Evolutionary conservation across 2,113 vertebrate species (phyloP), one percentile per base, ranked within the genome.

Genomic region (Ammospiza caudacuta): DNA sequence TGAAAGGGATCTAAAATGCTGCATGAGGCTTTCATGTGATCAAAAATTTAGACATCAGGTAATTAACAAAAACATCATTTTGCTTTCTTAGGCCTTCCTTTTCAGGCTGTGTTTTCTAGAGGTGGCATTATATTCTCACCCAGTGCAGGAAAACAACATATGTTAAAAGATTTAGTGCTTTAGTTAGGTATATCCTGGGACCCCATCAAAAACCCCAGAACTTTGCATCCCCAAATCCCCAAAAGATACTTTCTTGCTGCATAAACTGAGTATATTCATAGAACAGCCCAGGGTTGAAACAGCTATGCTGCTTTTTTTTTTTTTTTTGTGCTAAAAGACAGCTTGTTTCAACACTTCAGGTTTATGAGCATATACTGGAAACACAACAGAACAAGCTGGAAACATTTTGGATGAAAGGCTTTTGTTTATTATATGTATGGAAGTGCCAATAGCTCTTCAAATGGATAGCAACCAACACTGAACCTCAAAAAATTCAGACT

Each of bases 401-500:
- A 93, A 46, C 49, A 59, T 88, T 92, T 86, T 75, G 54, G 35
- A 90, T 92, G 33, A 84, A 89, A 92, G n/a, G 1, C 28, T 95
- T 89, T 76, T 75, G 51, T 91, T 85, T 79, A 94, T 94, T 90
- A 62, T 37, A 69, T 41, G 19, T 41, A 47, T 51, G 44, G 33
- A 78, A 88, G 47, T 79, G 66, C 77, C 94, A 93, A 83, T 43
- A 87, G 18, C 54, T 96, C 49, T 76, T 95, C 92, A 89, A 69
- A 92, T 84, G 81, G 69, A 82, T 69, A 88, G 62, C 35, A 75
- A 94, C 64, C 82, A 94, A 44, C 35, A 62, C 8, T 21, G n/a
- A 95, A 88, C 89, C 89, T 95, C 91, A 93, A 90, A 91, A 82
- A 76, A 55, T 92, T 63, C 61, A 79, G 86, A 55, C 43, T 33